A percentile compares a stretch with the other conserved stretches of the same genome.
phyloP scores from a whole-genome alignment of 2,113 vertebrate genomes.

The Sander lucioperca region DNA sequence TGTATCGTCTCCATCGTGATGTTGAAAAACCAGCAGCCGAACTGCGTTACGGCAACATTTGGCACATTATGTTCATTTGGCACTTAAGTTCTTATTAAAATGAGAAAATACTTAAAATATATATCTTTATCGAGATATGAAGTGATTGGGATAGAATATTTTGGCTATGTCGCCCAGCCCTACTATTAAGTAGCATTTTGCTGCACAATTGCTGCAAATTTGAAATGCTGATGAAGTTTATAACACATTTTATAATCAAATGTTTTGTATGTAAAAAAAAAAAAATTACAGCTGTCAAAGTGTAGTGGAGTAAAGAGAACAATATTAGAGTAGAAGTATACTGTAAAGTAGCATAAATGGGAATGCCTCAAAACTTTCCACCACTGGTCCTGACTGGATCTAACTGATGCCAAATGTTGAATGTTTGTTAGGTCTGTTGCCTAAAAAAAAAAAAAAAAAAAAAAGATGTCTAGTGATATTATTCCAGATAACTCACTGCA shows the following conservation, averaged over 20 bases:
- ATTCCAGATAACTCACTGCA: not conserved
- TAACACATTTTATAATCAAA: not conserved
- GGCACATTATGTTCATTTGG: no score
- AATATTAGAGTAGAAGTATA: not conserved
- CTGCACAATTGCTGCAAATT: not conserved
- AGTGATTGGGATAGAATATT: no score
- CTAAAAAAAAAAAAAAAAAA: not conserved
- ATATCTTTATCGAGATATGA: no score
- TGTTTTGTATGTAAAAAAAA: not conserved
- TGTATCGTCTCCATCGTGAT: no score
- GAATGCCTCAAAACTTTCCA: not conserved
- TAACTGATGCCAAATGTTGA: not conserved
- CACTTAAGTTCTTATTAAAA: no score
- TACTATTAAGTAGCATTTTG: not conserved
- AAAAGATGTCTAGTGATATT: rapidly evolving
- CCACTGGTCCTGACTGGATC: not conserved
- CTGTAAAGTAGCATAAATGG: not conserved
- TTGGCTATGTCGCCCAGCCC: no score
- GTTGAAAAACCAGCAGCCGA: no score
- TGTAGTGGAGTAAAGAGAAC: not conserved
- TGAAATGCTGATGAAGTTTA: not conserved
- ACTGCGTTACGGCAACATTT: no score
- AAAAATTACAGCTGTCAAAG: not conserved
- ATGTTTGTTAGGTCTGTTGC: not conserved
- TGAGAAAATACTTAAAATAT: no score